phyloP scores from a whole-genome alignment of 2,797 vertebrate genomes.

The Pseudocheirus occidentalis region DNA sequence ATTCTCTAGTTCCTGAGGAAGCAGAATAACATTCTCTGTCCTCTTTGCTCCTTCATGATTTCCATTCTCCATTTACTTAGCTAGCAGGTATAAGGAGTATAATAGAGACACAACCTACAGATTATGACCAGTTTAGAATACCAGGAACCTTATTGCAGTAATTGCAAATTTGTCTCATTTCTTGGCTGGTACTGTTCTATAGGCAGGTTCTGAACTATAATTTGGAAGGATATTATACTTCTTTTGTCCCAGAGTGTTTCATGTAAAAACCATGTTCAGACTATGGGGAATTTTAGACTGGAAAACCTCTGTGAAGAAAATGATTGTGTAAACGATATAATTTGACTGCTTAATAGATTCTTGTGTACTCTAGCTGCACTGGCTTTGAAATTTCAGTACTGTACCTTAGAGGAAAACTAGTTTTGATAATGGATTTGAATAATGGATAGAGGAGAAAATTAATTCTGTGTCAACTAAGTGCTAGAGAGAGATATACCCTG shows the following conservation, averaged over 20 bases:
- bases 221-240: background rate
- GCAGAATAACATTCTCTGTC: background rate
- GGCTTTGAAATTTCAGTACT: background rate
- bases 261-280: background rate
- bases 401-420: background rate
- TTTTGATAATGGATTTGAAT: constrained; percentile 10
- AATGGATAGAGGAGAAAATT: background rate
- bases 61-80: background rate
- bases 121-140: background rate
- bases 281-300: background rate
- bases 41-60: fast-evolving
- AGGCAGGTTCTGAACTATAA: too few species aligned
- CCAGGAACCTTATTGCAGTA: too few species aligned
- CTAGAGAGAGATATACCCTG: background rate
- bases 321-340: fast-evolving
- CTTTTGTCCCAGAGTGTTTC: background rate
- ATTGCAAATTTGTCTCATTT: background rate
- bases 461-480: constrained; percentile 29
- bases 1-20: background rate
- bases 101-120: background rate
- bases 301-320: background rate
- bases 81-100: background rate
- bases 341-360: fast-evolving
- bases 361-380: background rate
- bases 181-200: background rate